phyloP scores from a whole-genome alignment of 2,113 vertebrate genomes.

The Fulica atra region DNA sequence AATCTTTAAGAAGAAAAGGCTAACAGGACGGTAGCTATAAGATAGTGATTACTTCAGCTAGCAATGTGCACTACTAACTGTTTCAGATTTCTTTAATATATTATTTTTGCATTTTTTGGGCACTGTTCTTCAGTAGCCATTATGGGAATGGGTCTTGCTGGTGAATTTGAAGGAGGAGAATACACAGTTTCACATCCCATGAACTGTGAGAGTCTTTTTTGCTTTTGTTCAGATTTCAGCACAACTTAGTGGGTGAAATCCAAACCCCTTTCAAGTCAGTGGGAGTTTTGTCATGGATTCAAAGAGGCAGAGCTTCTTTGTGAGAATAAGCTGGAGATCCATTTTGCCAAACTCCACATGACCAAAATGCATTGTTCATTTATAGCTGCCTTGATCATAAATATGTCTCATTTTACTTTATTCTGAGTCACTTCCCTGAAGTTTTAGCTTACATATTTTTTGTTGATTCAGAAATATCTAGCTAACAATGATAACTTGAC shows the following conservation, averaged over 20 bases:
- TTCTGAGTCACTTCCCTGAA: neutral
- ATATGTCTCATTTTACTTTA: conserved; percentile 23
- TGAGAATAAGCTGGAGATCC: conserved; percentile 29
- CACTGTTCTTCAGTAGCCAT: neutral
- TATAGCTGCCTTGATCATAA: conserved; percentile 33
- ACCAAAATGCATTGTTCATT: conserved; percentile 37
- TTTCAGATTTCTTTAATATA: neutral
- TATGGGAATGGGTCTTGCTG: neutral
- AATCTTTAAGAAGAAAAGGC: neutral
- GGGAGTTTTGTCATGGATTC: conserved; percentile 39
- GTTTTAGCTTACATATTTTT: conserved; percentile 34
- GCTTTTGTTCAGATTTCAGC: conserved; percentile 49
- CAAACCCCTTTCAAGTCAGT: conserved; percentile 31
- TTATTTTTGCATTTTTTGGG: neutral
- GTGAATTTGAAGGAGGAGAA: conserved; percentile 33
- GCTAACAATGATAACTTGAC: neutral
- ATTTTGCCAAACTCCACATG: conserved; percentile 31
- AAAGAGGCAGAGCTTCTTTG: conserved; percentile 34
- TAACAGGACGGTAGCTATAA: neutral
- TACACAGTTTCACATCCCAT: neutral
- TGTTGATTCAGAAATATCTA: conserved; percentile 24
- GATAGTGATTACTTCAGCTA: neutral
- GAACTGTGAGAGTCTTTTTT: neutral
- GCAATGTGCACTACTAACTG: neutral
- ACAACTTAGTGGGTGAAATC: conserved; percentile 33